Percentiles rank a stretch among this genome's conserved stretches.
Conservation (phyloP, 2,113 vertebrate genomes). For the Calyptomena viridis region DNA sequence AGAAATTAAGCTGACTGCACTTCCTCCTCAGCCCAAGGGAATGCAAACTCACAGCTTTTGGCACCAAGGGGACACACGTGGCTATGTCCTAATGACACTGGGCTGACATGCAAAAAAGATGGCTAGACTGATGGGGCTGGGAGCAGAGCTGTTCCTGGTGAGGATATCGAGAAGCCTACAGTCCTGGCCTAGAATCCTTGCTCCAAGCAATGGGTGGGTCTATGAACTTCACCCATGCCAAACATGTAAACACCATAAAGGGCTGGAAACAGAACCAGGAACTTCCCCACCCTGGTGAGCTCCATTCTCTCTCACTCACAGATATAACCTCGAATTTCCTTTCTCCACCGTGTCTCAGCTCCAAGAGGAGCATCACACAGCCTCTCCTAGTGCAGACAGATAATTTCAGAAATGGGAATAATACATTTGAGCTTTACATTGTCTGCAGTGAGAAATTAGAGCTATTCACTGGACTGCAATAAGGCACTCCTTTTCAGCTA, state of each 20-base stretch:
- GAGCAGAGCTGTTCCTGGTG: not conserved
- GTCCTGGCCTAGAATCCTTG: not conserved
- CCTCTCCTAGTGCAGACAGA: not conserved
- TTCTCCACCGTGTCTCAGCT: not conserved
- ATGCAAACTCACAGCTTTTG: not conserved
- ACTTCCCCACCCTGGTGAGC: fast-evolving
- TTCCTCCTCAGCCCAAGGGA: not conserved
- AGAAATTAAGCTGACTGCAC: constrained; percentile 4
- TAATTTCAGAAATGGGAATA: not conserved
- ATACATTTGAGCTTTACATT: not conserved
- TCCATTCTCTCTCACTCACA: not conserved
- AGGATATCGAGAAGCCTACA: not conserved
- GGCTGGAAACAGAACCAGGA: not conserved
- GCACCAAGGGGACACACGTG: not conserved
- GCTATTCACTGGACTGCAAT: not conserved
- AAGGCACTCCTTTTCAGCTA: not conserved
- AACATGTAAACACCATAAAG: fast-evolving
- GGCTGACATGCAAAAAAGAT: not conserved
- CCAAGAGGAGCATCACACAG: not conserved
- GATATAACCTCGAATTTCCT: not conserved
- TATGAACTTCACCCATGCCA: not conserved
- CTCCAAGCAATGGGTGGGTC: not conserved
- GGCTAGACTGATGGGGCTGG: not conserved
- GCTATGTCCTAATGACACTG: not conserved
- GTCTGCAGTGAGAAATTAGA: not conserved